A percentile compares a stretch with the other conserved stretches of the same genome.
Evolutionary conservation across 2,113 vertebrate species (phyloP).

Genomic region (Diadophis punctatus): DNA sequence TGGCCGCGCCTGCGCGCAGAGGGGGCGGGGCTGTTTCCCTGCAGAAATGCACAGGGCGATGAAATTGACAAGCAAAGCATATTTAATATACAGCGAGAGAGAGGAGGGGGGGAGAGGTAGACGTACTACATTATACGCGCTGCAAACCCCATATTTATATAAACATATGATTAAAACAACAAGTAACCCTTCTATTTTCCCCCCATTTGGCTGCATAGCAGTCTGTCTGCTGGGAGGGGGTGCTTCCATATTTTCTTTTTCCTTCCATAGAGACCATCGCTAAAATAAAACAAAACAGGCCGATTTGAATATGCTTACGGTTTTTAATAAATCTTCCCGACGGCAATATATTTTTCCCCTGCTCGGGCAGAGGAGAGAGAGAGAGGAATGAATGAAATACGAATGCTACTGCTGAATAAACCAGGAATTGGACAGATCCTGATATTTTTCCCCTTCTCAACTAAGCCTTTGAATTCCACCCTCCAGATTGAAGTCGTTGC

Average conservation of each 20-base stretch:
- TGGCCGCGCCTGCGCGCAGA: constrained; percentile 54
- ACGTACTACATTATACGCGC: neutral
- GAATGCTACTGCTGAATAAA: neutral
- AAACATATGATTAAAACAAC: constrained; percentile 14
- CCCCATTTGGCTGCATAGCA: neutral
- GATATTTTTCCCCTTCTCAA: rapidly evolving
- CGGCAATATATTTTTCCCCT: neutral
- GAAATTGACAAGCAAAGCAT: neutral
- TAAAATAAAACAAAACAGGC: neutral
- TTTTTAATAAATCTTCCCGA: neutral
- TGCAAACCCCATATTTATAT: neutral
- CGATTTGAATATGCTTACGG: neutral
- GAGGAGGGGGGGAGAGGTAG: neutral
- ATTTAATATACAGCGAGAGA: neutral
- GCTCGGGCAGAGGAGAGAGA: neutral
- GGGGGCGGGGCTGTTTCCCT: constrained; percentile 36
- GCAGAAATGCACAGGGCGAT: constrained; percentile 18
- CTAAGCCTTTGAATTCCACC: neutral
- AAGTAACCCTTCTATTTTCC: neutral
- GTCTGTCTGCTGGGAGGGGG: neutral
- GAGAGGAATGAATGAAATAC: neutral
- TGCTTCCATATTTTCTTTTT: neutral
- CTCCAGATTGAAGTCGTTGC: neutral
- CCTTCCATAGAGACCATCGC: neutral
- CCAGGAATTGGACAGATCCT: neutral